These are phyloP conservation scores for Scortum barcoo DNA, from an alignment of 2,113 vertebrate species.

Conservation along the genomic window DNA sequence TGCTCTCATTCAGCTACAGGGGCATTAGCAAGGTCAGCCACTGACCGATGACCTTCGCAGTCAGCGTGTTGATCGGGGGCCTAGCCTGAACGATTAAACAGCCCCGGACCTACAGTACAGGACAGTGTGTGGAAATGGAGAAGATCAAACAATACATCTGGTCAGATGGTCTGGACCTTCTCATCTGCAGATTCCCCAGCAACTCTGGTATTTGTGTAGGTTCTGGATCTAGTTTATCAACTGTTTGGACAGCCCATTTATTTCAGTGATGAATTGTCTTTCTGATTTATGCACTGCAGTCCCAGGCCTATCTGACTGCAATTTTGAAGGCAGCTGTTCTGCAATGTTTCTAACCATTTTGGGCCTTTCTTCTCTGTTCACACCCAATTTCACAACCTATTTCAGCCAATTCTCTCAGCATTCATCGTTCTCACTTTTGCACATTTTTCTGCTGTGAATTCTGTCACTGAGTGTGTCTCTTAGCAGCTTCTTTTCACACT, in stretches of 20 bases:
- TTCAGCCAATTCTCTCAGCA: conserved; percentile 64
- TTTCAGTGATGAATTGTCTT: conserved; percentile 21
- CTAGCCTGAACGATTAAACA: not conserved
- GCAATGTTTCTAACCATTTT: conserved; percentile 28
- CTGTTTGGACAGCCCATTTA: not conserved
- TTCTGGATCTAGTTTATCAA: not conserved
- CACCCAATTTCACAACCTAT: conserved; percentile 58
- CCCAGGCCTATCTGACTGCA: not conserved
- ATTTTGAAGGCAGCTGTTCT: conserved; percentile 35
- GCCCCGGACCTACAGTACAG: not conserved
- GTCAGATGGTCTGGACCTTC: not conserved
- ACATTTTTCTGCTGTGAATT: conserved; percentile 63
- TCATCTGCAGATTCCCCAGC: not conserved
- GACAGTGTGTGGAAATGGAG: not conserved
- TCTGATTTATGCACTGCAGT: not conserved
- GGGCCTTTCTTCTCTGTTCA: conserved; percentile 35
- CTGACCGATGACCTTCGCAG: not conserved
- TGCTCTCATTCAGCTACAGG: not conserved
- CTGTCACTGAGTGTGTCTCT: conserved; percentile 54
- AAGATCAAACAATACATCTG: not conserved
- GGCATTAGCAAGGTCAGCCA: not conserved
- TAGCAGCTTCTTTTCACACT: conserved; percentile 63
- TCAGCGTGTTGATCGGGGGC: too few relatives aligned
- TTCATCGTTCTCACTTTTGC: conserved; percentile 63
- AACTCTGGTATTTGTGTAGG: not conserved